Evolutionary conservation across 1,140 invertebrate species (phyloP), one percentile per base, ranked within the genome.

Genomic region (Brachionus rotundiformis): DNA sequence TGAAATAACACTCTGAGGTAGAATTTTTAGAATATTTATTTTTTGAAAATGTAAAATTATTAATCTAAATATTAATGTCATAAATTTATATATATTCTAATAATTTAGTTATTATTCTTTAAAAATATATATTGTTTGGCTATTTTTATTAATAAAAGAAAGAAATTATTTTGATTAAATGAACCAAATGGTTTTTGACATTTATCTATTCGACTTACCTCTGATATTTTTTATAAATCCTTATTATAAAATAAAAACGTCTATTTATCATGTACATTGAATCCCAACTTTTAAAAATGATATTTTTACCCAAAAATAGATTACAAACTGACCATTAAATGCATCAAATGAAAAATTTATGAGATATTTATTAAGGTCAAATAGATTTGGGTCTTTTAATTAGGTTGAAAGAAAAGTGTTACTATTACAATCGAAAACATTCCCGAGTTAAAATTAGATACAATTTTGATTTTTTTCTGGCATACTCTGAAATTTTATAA

Each of bases 311-410:
- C 19, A 54, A 49, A 54, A 54, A 19, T 54, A 54, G 47, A 54
- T 54, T 54, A 54, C 19, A 54, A 16, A 54, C 47, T 54, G 19
- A 54, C 47, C 47, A 54, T 54, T 54, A 54, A 54, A 54, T 54
- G 47, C 19, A 19, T 1, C 3, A 54, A 54, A 54, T 54, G 47
- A 54, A 54, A 54, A 54, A 54, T 54, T 54, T 54, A 54, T 54
- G 47, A 54, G 47, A 54, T 54, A 54, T 54, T 54, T 19, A 54
- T 54, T 54, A 54, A 54, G 47, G 47, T 54, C 47, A 54, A 19
- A 54, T 19, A 54, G n/a, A 54, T 54, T 54, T 54, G n/a, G 47
- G 19, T 19, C 47, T 54, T 54, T 54, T 19, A 54, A 54, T 54
- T 54, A 19, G 47, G 47, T 54, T 16, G 47, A 54, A 54, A 19